Percentiles rank a stretch among this genome's conserved stretches.
Conservation (phyloP, 2,888 invertebrate species). For the Orthosia cruda region DNA sequence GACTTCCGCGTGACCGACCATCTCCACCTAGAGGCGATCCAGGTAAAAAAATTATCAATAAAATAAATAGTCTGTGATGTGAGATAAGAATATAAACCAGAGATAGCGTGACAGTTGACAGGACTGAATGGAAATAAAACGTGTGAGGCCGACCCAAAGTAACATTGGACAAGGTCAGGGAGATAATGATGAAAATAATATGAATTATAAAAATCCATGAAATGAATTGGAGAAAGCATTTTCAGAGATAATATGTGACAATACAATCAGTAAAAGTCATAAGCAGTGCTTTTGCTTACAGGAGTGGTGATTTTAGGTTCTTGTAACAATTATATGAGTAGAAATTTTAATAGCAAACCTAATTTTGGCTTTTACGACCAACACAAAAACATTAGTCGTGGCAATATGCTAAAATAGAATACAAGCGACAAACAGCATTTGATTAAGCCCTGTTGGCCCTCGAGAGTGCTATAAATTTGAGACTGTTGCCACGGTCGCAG, state of each 20-base stretch:
- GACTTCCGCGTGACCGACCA: constrained; percentile 87
- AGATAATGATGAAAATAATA: no score
- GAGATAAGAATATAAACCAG: no score
- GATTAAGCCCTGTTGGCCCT: constrained; percentile 20
- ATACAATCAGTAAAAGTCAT: neutral
- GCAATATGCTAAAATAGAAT: constrained; percentile 30
- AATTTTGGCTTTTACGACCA: constrained; percentile 5
- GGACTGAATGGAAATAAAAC: no score
- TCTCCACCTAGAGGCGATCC: constrained; percentile 92
- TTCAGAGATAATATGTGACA: no score
- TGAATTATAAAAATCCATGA: no score
- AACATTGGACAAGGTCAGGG: no score
- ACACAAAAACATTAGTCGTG: constrained; percentile 17
- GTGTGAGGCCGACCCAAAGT: no score
- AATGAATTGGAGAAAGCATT: no score
- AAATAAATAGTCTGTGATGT: no score
- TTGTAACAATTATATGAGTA: constrained; percentile 5
- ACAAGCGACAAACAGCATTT: constrained; percentile 14
- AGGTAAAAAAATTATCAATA: constrained; percentile 86
- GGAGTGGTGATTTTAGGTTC: neutral
- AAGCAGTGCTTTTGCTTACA: neutral
- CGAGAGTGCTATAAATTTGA: constrained; percentile 21
- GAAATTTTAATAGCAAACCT: neutral
- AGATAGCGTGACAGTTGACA: no score
- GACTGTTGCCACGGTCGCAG: no score